A percentile compares a stretch with the other conserved stretches of the same genome.
These are phyloP conservation scores for Ageneiosus marmoratus DNA, from an alignment of 2,113 vertebrate species.

Conservation along the genomic window DNA sequence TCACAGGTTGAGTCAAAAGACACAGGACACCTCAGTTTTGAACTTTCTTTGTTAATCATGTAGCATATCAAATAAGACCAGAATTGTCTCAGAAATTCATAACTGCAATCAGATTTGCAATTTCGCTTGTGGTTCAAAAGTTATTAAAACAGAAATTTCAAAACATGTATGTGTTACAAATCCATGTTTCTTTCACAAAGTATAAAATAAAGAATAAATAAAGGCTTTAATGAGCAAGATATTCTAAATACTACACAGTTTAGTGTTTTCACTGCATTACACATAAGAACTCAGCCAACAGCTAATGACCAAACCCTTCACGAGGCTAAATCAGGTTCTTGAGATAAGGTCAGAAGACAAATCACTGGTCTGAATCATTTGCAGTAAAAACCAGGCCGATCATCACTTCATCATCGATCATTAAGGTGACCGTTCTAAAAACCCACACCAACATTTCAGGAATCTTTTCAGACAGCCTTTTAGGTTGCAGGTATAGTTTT, in stretches of 20 bases:
- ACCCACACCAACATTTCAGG: constrained; percentile 36
- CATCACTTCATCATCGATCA: not conserved
- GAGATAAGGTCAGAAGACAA: not conserved
- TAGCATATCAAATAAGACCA: no score
- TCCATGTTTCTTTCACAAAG: constrained; percentile 1
- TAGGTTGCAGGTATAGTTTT: fast-evolving
- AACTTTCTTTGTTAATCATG: no score
- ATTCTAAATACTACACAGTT: not conserved
- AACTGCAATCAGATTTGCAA: no score
- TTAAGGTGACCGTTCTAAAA: not conserved
- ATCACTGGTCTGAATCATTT: not conserved
- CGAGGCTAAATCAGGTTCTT: not conserved
- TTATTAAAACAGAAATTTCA: no score
- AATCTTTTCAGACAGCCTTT: fast-evolving
- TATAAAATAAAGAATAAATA: constrained; percentile 18
- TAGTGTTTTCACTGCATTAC: constrained; percentile 19
- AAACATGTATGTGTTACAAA: not conserved
- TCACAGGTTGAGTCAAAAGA: no score
- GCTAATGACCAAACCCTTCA: not conserved
- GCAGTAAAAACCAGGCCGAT: not conserved
- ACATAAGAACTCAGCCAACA: not conserved
- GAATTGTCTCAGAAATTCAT: no score
- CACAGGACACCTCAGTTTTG: no score
- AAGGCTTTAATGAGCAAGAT: not conserved
- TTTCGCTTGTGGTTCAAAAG: no score